Conservation (phyloP, 2,113 vertebrate species). For the Limanda limanda region DNA sequence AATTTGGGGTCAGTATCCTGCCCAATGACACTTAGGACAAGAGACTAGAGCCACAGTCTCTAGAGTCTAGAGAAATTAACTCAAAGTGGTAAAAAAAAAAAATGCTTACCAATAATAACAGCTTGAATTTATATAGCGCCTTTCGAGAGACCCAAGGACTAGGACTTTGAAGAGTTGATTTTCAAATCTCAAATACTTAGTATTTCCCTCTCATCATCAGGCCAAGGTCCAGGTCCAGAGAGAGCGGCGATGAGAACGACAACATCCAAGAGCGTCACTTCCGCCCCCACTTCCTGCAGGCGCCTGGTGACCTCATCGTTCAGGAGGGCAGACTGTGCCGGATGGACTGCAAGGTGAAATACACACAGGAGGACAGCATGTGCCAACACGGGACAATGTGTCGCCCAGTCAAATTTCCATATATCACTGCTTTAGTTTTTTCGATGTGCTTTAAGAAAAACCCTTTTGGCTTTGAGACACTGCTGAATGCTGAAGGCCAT, state of each 20-base stretch:
- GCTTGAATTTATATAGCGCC: too few relatives aligned
- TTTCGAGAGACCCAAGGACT: background rate
- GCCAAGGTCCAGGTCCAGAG: constrained; percentile 94
- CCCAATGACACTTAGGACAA: too few relatives aligned
- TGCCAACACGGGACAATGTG: background rate
- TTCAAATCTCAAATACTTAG: background rate
- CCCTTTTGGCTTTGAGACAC: background rate
- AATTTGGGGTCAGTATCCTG: too few relatives aligned
- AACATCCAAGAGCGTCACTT: constrained; percentile 98
- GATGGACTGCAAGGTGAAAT: constrained; percentile 97
- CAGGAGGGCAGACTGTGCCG: constrained; percentile 96
- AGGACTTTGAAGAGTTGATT: too few relatives aligned
- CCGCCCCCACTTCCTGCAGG: constrained; percentile 98
- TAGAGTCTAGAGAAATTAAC: too few relatives aligned
- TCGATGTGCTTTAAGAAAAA: too few relatives aligned
- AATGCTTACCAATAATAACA: too few relatives aligned
- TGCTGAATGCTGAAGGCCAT: background rate
- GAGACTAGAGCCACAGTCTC: too few relatives aligned
- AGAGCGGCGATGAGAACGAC: constrained; percentile 96
- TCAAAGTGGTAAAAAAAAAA: too few relatives aligned
- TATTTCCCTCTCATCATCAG: constrained; percentile 69
- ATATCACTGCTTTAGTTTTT: background rate
- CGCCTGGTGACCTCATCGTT: constrained; percentile 94
- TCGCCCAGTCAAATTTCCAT: background rate
- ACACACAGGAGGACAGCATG: background rate